Base-by-base conservation (phyloP, 2,113 vertebrate species). In the Xenopus borealis region DNA sequence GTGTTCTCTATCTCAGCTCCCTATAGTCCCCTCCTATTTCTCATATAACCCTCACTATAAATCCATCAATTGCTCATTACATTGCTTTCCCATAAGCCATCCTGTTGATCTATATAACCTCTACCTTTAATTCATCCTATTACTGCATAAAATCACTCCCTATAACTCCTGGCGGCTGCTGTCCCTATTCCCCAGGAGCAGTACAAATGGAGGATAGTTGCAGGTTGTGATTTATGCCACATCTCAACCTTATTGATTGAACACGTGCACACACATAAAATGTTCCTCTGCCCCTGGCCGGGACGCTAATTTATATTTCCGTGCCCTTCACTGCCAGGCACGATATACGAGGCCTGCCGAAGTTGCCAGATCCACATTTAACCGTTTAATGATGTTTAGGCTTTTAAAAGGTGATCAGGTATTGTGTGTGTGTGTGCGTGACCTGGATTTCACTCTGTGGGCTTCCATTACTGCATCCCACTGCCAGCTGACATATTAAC, bases 311-410 rank as follows among this genome's bases (percentile, higher is more conserved):
- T 77, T 77, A 77, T 77, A 77, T 77, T 67, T 55, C 67, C 50
- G 47, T 77, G 74, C 74, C 74, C 74, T 77, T 77, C 74, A 64
- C 74, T 77, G 74, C 74, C 74, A 70, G 74, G 66, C 67, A 64
- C 61, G 50, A 77, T 77, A 70, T 77, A 77, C 40, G 66, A 66
- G n/a, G 55, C 57, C 16, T 10, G 66, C 73, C 74, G 59, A 46
- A 45, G 62, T 67, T 77, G 66, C 74, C 74, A 77, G 12, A 47
- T 57, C 61, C 59, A 44, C 50, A 11, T 64, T 77, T 77, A 77
- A 77, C 74, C 74, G 55, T 63, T 70, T 64, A 69, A 64, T 69
- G 20, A 58, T 52, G 23, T 44, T n/a, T 47, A 17, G 33, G 18
- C 14, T 16, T 44, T 53, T 58, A 74, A 74, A 59, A 14, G 67